These are phyloP conservation scores for Poecile montanus DNA, from an alignment of 2,797 vertebrate species.

Conservation along the genomic window DNA sequence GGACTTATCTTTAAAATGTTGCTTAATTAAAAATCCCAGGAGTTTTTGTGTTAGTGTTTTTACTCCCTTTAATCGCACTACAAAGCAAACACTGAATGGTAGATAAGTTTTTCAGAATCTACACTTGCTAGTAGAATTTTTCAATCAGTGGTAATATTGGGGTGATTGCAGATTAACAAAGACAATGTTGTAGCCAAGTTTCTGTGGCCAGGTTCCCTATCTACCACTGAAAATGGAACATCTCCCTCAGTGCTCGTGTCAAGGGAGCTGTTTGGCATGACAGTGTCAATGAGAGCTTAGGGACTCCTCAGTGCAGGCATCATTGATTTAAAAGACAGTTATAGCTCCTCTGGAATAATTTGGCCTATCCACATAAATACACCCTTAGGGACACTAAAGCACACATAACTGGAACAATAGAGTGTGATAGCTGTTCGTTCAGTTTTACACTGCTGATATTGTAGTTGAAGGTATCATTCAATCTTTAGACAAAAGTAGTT, in stretches of 20 bases:
- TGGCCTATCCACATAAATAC: neutral
- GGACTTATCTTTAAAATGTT: neutral
- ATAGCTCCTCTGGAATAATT: slow-evolving; percentile 1
- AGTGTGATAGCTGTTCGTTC: neutral
- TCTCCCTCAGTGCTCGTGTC: neutral
- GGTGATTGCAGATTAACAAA: neutral
- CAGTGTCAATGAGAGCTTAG: neutral
- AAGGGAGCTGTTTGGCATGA: neutral
- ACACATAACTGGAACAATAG: neutral
- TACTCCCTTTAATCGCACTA: accelerated
- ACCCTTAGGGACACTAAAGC: slow-evolving; percentile 14
- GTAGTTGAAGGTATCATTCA: slow-evolving; percentile 14
- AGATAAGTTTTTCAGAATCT: neutral
- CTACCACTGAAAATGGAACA: neutral
- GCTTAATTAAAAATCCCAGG: neutral
- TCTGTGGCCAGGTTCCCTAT: neutral
- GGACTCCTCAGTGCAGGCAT: neutral
- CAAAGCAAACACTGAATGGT: neutral
- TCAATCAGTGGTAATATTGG: neutral
- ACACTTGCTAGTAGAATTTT: neutral
- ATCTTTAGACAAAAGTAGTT: neutral
- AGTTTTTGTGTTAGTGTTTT: neutral
- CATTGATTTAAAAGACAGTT: slow-evolving; percentile 22
- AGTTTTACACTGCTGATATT: neutral
- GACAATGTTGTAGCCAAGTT: neutral